A percentile compares a stretch with the other conserved stretches of the same genome.
These are phyloP conservation scores for Pseudanteris insignis DNA, from an alignment of 2,888 invertebrate species.

Conservation along the genomic window DNA sequence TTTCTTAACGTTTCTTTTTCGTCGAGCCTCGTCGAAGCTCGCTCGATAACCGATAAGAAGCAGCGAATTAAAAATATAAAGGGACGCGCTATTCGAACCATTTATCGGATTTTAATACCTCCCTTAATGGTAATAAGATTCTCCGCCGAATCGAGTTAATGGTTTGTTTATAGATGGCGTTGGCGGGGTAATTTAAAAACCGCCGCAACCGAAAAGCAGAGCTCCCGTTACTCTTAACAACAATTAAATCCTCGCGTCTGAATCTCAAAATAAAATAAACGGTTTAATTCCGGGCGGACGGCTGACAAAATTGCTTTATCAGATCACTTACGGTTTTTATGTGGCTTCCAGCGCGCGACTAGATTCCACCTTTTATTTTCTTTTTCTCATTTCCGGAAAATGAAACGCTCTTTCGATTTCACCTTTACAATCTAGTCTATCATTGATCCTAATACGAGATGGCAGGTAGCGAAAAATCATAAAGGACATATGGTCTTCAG, in stretches of 20 bases:
- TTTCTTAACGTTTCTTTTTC: neutral
- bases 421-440: constrained; percentile 21
- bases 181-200: constrained; percentile 20
- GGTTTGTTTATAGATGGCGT: constrained; percentile 35
- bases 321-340: constrained; percentile 6
- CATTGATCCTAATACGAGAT: constrained; percentile 13
- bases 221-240: constrained; percentile 12
- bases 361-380: neutral
- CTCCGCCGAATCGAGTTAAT: constrained; percentile 25
- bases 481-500: constrained; percentile 34
- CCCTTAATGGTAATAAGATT: constrained; percentile 37
- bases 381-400: constrained; percentile 17
- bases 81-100: constrained; percentile 18
- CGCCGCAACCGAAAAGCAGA: constrained; percentile 4
- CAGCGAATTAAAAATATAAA: constrained; percentile 32
- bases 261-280: constrained; percentile 23
- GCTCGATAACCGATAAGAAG: constrained; percentile 30
- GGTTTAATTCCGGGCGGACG: constrained; percentile 11
- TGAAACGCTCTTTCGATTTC: constrained; percentile 10
- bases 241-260: constrained; percentile 22
- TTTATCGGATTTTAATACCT: constrained; percentile 30
- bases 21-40: constrained; percentile 7
- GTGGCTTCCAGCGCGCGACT: neutral
- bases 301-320: constrained; percentile 20
- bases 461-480: constrained; percentile 33